A percentile compares a stretch with the other conserved stretches of the same genome.
These are phyloP conservation scores for Coregonus clupeaformis DNA, from an alignment of 2,113 vertebrate species.

Conservation along the genomic window DNA sequence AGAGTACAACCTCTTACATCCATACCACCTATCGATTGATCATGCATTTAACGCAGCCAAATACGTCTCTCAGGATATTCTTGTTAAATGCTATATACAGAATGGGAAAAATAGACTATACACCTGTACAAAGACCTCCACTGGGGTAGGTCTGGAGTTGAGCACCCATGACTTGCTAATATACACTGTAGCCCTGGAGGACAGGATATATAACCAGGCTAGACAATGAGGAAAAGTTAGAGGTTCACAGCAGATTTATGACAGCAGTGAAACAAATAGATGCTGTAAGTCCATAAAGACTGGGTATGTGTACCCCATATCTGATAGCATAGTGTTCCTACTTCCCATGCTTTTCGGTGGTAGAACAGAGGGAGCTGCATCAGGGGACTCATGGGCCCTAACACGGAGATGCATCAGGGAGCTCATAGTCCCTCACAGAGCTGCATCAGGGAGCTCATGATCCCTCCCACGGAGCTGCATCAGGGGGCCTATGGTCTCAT, in stretches of 20 bases:
- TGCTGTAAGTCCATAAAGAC: too few species aligned
- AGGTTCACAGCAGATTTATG: background rate
- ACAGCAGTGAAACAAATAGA: background rate
- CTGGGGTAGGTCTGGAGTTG: constrained; percentile 18
- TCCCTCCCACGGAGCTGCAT: constrained; percentile 1
- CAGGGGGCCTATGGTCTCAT: constrained; percentile 40
- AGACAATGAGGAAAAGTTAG: too few species aligned
- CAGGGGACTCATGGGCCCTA: background rate
- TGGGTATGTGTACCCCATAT: too few species aligned
- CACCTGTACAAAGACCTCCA: constrained; percentile 33
- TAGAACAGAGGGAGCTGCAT: background rate
- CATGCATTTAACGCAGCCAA: constrained; percentile 17
- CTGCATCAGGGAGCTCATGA: background rate
- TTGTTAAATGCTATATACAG: constrained; percentile 59
- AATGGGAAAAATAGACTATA: constrained; percentile 43
- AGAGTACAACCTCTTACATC: constrained; percentile 10
- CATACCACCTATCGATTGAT: constrained; percentile 2
- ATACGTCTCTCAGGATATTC: constrained; percentile 24
- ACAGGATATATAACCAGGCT: background rate
- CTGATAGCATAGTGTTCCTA: too few species aligned
- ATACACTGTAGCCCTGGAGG: background rate
- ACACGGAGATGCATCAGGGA: background rate
- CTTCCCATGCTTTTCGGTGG: too few species aligned
- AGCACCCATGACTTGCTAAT: constrained; percentile 5
- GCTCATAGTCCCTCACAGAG: background rate